Evolutionary conservation across 2,888 invertebrate species (phyloP).

Genomic region (Barypeithes pellucidus): DNA sequence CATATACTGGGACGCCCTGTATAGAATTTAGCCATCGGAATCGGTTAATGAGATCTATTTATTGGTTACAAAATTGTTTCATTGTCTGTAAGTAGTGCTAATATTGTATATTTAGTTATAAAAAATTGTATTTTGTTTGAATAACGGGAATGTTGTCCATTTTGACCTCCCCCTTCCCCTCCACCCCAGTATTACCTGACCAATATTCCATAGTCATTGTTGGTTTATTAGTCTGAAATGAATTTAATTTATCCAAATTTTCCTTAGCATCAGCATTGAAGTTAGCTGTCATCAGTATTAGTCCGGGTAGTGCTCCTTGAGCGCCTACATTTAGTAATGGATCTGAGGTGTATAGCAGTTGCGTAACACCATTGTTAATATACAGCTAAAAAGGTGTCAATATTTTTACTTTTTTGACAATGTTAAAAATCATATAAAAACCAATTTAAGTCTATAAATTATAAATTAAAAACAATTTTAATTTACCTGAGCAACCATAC

Average conservation of each 20-base stretch:
- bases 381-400: constrained; percentile 36
- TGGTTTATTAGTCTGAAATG: constrained; percentile 72
- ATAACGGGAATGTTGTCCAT: too few relatives aligned
- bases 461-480: not conserved
- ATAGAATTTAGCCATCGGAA: too few relatives aligned
- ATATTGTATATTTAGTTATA: too few relatives aligned
- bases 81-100: too few relatives aligned
- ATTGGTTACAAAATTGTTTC: too few relatives aligned
- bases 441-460: not conserved
- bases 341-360: constrained; percentile 73
- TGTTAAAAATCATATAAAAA: too few relatives aligned
- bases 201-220: constrained; percentile 76
- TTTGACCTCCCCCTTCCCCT: too few relatives aligned
- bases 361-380: constrained; percentile 64
- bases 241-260: constrained; percentile 67
- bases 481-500: constrained; percentile 65
- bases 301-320: constrained; percentile 56
- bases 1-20: too few relatives aligned
- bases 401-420: too few relatives aligned
- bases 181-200: constrained; percentile 69
- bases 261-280: constrained; percentile 68
- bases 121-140: too few relatives aligned
- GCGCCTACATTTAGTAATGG: constrained; percentile 58
- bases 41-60: too few relatives aligned
- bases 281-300: constrained; percentile 71